Evolutionary conservation across 1,140 invertebrate genomes (phyloP), one percentile per base, ranked within the genome.

Genomic region (Euwallacea similis): DNA sequence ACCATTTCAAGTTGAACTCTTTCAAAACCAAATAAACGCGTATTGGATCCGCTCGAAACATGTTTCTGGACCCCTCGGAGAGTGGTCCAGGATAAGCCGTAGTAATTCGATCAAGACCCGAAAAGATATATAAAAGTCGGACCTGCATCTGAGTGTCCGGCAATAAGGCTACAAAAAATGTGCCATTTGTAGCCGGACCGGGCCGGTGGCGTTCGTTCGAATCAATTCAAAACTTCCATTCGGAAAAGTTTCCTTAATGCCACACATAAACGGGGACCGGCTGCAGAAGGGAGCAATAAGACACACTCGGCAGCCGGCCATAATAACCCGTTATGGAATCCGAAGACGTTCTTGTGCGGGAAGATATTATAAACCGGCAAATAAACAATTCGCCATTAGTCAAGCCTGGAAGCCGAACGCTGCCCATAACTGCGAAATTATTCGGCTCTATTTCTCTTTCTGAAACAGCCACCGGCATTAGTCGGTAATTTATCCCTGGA

Each of bases 351-450:
- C 62, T 59, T 62, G 41, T 70, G 67, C 62, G 68, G 59, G 15
- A 59, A 59, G 69, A 70, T 70, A 64, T 70, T 70, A 74, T 72
- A 74, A 70, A 75, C 71, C 66, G 71, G 66, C 73, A 72, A 75
- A 77, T 77, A 77, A 77, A 77, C 76, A 77, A 77, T 74, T 63
- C 63, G 61, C 71, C 76, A 77, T 77, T 77, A 77, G 66, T 75
- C 76, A 75, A 64, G 47, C 43, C 67, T 53, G 59, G 59, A 43
- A 55, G 67, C 66, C 66, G 56, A 68, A 68, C 56, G 67, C 33
- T 55, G 67, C 33, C 67, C 46, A 70, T 70, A 70, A 64, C 69
- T 63, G 69, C 61, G n/a, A 64, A 65, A 70, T 70, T 63, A 65
- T 70, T 42, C 69, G 69, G 42, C 58, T 54, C 67, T 62, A 69